Conservation (phyloP, 2,888 invertebrate genomes). For the Lithodes maja region DNA sequence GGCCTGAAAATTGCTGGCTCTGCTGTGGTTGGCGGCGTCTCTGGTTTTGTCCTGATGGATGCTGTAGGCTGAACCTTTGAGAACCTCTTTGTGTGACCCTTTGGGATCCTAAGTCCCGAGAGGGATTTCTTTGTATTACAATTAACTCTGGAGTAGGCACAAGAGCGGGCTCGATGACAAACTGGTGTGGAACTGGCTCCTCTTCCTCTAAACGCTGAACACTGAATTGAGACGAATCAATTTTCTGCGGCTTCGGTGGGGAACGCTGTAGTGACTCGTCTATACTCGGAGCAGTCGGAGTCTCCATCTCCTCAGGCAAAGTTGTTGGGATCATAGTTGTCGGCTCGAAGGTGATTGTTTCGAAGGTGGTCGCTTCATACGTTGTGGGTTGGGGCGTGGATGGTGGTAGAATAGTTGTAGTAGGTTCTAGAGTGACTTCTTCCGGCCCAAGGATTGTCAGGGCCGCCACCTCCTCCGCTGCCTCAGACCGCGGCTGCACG, state of each 20-base stretch:
- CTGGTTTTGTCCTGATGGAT: background rate
- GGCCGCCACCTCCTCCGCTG: constrained; percentile 24
- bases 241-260: constrained; percentile 18
- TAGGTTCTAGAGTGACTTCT: background rate
- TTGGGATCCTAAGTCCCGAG: background rate
- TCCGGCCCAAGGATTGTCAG: background rate
- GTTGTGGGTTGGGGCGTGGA: background rate
- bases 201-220: constrained; percentile 1
- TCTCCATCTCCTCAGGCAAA: constrained; percentile 12
- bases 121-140: background rate
- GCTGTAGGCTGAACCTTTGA: background rate
- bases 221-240: background rate
- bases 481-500: constrained; percentile 30
- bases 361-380: background rate
- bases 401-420: background rate
- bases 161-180: background rate
- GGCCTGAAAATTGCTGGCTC: background rate
- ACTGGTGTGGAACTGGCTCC: background rate
- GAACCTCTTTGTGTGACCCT: background rate
- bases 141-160: background rate
- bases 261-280: constrained; percentile 2
- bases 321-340: constrained; percentile 14
- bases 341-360: constrained; percentile 16
- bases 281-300: constrained; percentile 4
- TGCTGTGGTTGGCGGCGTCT: background rate